These are phyloP conservation scores for Synanthedon formicaeformis DNA, from an alignment of 2,888 invertebrate genomes.

Conservation along the genomic window DNA sequence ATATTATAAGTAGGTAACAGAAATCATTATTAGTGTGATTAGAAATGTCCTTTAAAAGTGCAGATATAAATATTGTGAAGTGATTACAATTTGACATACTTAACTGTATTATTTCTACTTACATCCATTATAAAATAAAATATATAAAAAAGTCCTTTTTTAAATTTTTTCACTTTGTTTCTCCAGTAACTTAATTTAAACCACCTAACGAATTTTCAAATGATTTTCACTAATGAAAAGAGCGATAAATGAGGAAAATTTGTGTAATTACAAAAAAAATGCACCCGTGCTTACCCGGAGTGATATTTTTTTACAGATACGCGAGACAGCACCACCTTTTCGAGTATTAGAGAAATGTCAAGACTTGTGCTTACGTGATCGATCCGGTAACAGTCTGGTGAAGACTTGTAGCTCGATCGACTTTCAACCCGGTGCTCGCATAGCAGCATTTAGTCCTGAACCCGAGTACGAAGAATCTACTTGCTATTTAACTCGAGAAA, in stretches of 20 bases:
- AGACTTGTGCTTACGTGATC: slow-evolving; percentile 85
- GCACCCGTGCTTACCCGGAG: too few species aligned
- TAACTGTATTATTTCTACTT: too few species aligned
- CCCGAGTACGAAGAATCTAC: slow-evolving; percentile 91
- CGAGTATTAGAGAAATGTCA: slow-evolving; percentile 90
- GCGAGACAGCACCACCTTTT: slow-evolving; percentile 87
- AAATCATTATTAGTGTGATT: background rate
- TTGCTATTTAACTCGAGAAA: slow-evolving; percentile 87
- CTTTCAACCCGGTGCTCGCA: slow-evolving; percentile 89
- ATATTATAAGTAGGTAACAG: too few species aligned
- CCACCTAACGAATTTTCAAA: too few species aligned
- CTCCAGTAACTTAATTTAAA: too few species aligned
- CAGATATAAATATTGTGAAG: background rate
- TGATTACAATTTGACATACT: background rate
- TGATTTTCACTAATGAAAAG: too few species aligned
- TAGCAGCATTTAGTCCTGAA: slow-evolving; percentile 83
- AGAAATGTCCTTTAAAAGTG: background rate
- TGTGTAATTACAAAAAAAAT: too few species aligned
- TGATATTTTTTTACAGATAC: slow-evolving; percentile 54
- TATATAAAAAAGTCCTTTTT: too few species aligned
- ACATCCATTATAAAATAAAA: too few species aligned
- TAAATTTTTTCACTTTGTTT: too few species aligned
- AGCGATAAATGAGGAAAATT: too few species aligned
- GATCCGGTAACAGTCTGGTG: slow-evolving; percentile 85
- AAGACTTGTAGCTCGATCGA: slow-evolving; percentile 90